Conservation (phyloP, 2,113 vertebrate genomes). For the Azemiops feae region DNA sequence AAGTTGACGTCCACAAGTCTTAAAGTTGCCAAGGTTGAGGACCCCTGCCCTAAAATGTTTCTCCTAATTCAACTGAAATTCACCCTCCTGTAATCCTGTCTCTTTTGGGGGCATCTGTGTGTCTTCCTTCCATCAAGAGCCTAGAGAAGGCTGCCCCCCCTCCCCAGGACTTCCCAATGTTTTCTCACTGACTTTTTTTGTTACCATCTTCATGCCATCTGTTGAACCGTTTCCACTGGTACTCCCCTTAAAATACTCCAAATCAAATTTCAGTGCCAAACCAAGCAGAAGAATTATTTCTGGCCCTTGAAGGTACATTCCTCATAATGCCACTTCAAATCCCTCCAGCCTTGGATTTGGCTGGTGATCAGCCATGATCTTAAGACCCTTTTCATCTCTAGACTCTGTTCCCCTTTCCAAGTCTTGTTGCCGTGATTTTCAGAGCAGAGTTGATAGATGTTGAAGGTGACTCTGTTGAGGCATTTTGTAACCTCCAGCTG, state of each 20-base stretch:
- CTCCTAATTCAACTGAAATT: not conserved
- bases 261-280: not conserved
- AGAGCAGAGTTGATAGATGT: not conserved
- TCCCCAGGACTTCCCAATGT: not conserved
- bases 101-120: not conserved
- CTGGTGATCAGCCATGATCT: too few relatives aligned
- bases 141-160: not conserved
- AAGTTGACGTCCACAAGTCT: too few relatives aligned
- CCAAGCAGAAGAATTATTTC: not conserved
- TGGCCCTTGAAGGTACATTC: not conserved
- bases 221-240: not conserved
- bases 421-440: not conserved
- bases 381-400: too few relatives aligned
- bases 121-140: not conserved
- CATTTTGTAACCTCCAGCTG: not conserved
- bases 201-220: too few relatives aligned
- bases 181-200: not conserved
- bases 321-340: not conserved
- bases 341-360: not conserved
- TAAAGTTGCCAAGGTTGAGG: too few relatives aligned
- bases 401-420: not conserved
- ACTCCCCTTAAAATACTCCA: not conserved
- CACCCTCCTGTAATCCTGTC: not conserved
- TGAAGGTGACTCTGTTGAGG: not conserved
- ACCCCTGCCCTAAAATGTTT: too few relatives aligned